Evolutionary conservation across 2,888 invertebrate species (phyloP).

Genomic region (Luperina testacea): DNA sequence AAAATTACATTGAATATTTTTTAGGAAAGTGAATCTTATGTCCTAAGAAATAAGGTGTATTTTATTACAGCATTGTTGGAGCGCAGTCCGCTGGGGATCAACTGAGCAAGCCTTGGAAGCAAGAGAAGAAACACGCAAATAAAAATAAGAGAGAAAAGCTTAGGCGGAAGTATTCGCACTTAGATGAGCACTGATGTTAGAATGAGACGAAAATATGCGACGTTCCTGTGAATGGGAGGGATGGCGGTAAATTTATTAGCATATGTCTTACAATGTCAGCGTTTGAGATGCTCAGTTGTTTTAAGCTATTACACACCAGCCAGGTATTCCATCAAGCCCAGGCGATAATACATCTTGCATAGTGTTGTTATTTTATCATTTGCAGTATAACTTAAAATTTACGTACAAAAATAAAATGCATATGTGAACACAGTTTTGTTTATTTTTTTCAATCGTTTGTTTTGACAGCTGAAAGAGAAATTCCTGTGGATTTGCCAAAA

Average conservation of each 20-base stretch:
- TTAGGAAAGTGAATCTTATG: slow-evolving; percentile 30
- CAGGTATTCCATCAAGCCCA: not conserved
- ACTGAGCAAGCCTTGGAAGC: slow-evolving; percentile 93
- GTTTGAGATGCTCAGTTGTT: slow-evolving; percentile 15
- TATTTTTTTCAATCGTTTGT: slow-evolving; percentile 11
- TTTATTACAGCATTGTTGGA: slow-evolving; percentile 75
- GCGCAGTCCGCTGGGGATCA: slow-evolving; percentile 71
- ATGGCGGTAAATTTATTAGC: slow-evolving; percentile 30
- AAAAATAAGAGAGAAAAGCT: slow-evolving; percentile 97
- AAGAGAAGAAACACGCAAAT: slow-evolving; percentile 95
- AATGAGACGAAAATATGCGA: slow-evolving; percentile 34
- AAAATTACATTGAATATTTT: slow-evolving; percentile 22
- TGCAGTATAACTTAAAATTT: slow-evolving; percentile 4
- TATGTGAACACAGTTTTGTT: slow-evolving; percentile 31
- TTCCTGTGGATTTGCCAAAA: slow-evolving; percentile 37
- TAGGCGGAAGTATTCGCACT: slow-evolving; percentile 95
- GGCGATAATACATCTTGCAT: slow-evolving; percentile 5
- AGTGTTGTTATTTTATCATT: slow-evolving; percentile 13
- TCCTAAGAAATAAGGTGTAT: slow-evolving; percentile 36
- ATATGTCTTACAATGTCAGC: slow-evolving; percentile 3
- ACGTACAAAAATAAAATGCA: slow-evolving; percentile 52
- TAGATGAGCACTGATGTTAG: slow-evolving; percentile 93
- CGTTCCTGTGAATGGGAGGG: slow-evolving; percentile 40
- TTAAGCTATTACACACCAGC: not conserved
- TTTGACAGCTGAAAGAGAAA: slow-evolving; percentile 44